phyloP scores from a whole-genome alignment of 2,797 vertebrate genomes.

The Hippopotamyrus pictus region DNA sequence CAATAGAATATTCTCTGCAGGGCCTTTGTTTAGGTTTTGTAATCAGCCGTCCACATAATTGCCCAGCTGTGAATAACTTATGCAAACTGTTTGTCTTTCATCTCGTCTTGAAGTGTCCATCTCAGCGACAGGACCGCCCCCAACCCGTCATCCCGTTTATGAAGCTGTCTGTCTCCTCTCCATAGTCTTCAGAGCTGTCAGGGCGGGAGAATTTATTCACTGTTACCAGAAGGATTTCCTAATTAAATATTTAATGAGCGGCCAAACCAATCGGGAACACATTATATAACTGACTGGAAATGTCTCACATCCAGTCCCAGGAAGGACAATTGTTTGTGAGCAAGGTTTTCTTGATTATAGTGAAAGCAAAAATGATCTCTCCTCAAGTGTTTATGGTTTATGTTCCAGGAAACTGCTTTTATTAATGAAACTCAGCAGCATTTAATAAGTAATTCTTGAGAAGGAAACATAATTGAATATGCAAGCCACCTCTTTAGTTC shows the following conservation, averaged over 20 bases:
- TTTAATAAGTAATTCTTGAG: slow-evolving; percentile 3
- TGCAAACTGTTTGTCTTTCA: not conserved
- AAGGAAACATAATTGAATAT: not conserved
- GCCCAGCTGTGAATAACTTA: not conserved
- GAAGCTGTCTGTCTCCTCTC: not conserved
- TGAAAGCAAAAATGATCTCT: not conserved
- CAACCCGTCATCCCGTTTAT: not conserved
- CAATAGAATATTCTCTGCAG: not conserved
- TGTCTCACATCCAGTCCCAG: not conserved
- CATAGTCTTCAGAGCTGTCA: not conserved
- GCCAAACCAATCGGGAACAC: not conserved
- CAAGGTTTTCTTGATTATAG: not conserved
- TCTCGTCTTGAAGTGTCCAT: not conserved
- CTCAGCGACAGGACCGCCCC: not conserved
- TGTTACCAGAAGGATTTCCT: slow-evolving; percentile 5
- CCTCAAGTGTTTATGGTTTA: not conserved
- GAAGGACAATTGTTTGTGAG: not conserved
- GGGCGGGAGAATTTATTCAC: not conserved
- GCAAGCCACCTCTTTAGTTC: not conserved
- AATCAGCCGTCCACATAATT: not conserved
- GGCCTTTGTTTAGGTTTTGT: not conserved
- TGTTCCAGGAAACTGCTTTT: not conserved
- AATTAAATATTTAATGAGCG: slow-evolving; percentile 5
- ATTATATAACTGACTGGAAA: not conserved
- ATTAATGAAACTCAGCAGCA: slow-evolving; percentile 1